phyloP scores from a whole-genome alignment of 2,797 vertebrate genomes.

The Antennarius maculatus region DNA sequence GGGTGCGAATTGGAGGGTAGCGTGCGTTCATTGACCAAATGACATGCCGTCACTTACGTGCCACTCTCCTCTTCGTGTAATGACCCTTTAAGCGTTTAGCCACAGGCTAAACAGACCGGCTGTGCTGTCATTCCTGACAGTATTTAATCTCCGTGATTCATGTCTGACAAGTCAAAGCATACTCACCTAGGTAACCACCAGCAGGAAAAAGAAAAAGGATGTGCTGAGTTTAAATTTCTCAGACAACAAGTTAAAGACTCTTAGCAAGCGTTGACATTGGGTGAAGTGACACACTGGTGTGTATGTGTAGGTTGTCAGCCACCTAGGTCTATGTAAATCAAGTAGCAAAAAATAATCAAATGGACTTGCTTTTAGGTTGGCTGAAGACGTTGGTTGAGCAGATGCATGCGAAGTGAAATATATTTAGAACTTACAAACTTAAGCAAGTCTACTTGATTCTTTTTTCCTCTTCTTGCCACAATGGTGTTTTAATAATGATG shows the following conservation, averaged over 20 bases:
- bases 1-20: slow-evolving; percentile 66
- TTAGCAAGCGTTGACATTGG: too few species aligned
- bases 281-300: too few species aligned
- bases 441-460: too few species aligned
- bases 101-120: slow-evolving; percentile 20
- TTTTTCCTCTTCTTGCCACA: too few species aligned
- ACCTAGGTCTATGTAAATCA: too few species aligned
- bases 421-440: too few species aligned
- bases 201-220: not conserved
- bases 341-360: too few species aligned
- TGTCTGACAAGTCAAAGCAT: slow-evolving; percentile 60
- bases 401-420: too few species aligned
- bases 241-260: not conserved
- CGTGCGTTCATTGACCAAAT: slow-evolving; percentile 40
- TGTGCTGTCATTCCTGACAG: slow-evolving; percentile 6
- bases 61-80: slow-evolving; percentile 56
- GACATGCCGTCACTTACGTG: slow-evolving; percentile 51
- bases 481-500: too few species aligned
- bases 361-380: too few species aligned
- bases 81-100: slow-evolving; percentile 40
- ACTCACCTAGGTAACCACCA: slow-evolving; percentile 19
- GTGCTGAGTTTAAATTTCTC: not conserved
- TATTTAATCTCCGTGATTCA: slow-evolving; percentile 63
- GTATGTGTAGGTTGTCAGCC: too few species aligned
- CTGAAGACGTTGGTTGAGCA: too few species aligned